A percentile compares a stretch with the other conserved stretches of the same genome.
These are phyloP conservation scores for Oryctes rhinoceros DNA, from an alignment of 1,140 invertebrate species.

Conservation along the genomic window DNA sequence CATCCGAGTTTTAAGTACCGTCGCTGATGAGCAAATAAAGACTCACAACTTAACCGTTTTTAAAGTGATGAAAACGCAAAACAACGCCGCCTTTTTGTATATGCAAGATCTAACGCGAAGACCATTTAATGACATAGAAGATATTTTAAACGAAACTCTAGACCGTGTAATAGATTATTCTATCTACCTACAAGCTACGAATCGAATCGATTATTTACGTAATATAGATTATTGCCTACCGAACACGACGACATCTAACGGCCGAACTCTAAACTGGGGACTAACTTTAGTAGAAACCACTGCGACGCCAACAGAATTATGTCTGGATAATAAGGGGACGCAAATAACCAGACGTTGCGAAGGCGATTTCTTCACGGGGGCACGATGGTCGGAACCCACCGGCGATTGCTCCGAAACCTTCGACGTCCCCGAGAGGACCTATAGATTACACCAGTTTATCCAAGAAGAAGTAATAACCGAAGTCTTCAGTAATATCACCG, in stretches of 20 bases:
- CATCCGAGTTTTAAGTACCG: too few relatives aligned
- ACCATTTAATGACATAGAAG: neutral
- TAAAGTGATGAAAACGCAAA: too few relatives aligned
- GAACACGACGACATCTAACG: neutral
- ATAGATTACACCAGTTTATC: neutral
- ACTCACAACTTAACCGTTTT: too few relatives aligned
- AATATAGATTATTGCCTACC: constrained; percentile 28
- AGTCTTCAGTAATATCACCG: neutral
- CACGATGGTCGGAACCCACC: neutral
- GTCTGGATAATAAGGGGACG: constrained; percentile 6
- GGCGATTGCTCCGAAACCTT: constrained; percentile 4
- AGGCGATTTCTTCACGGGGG: constrained; percentile 26
- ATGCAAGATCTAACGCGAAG: neutral
- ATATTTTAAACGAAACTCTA: neutral
- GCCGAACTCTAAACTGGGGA: neutral
- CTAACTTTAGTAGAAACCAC: neutral
- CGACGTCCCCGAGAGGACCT: neutral
- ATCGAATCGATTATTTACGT: neutral
- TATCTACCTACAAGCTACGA: too few relatives aligned
- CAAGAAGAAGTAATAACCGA: neutral
- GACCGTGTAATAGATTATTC: neutral
- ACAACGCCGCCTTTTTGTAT: constrained; percentile 49
- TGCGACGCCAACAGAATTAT: neutral
- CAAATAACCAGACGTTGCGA: constrained; percentile 15
- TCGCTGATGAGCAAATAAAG: too few relatives aligned